Percentiles rank a stretch among this genome's conserved stretches.
Conservation (phyloP, 2,797 vertebrate species). For the Ceryle rudis region DNA sequence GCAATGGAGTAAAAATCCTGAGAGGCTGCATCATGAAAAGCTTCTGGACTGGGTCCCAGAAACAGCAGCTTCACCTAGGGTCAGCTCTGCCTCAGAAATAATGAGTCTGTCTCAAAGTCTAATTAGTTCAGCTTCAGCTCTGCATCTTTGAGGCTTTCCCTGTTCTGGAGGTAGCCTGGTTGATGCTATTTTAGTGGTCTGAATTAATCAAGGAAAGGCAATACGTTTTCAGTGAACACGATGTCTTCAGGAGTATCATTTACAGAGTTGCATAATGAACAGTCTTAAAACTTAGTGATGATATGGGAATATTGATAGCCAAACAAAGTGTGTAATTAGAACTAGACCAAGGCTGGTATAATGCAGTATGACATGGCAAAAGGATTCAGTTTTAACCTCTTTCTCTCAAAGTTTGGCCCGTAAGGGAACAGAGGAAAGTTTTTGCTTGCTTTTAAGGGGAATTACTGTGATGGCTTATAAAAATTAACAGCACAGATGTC, state of each 20-base stretch:
- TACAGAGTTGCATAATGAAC: background rate
- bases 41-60: background rate
- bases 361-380: too few relatives aligned
- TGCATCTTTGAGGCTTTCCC: background rate
- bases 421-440: background rate
- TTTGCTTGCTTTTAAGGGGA: background rate
- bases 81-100: constrained; percentile 19
- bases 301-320: background rate
- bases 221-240: background rate
- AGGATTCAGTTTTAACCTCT: background rate
- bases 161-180: background rate
- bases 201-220: background rate
- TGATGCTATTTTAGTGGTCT: background rate
- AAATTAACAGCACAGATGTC: constrained; percentile 45
- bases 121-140: constrained; percentile 35
- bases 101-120: constrained; percentile 30
- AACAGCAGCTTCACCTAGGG: background rate
- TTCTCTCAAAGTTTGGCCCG: background rate
- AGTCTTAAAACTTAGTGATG: background rate
- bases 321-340: background rate
- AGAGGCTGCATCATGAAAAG: background rate
- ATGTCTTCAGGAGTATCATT: background rate
- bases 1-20: background rate
- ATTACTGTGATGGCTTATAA: background rate
- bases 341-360: background rate